Conservation (phyloP, 1,140 invertebrate species). For the Vollenhovia emeryi region DNA sequence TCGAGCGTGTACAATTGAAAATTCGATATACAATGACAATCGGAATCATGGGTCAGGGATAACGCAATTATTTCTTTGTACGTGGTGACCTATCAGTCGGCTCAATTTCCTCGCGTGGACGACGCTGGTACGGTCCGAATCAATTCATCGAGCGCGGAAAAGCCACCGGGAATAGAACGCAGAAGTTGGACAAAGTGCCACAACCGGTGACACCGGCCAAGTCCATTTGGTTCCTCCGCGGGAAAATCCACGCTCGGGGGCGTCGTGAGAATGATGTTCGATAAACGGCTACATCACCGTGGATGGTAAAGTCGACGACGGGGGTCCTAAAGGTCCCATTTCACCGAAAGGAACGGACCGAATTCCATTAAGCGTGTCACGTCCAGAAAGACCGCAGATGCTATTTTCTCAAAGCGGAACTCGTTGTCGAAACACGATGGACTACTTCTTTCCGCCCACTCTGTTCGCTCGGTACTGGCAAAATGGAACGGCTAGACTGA, state of each 20-base stretch:
- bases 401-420: conserved; percentile 60
- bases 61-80: conserved; percentile 13
- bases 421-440: conserved; percentile 44
- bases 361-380: conserved; percentile 69
- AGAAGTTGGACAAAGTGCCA: conserved; percentile 47
- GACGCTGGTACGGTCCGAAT: conserved; percentile 24
- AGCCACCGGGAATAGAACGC: conserved; percentile 13
- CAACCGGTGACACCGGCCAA: background rate
- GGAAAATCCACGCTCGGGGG: conserved; percentile 53
- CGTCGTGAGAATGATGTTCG: conserved; percentile 55
- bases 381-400: conserved; percentile 57
- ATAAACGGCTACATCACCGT: conserved; percentile 59
- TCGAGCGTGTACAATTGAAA: background rate
- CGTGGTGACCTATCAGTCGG: background rate
- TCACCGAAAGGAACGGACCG: conserved; percentile 14
- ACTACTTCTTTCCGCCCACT: conserved; percentile 44
- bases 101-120: conserved; percentile 7
- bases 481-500: conserved; percentile 28
- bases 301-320: conserved; percentile 36
- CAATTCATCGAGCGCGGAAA: conserved; percentile 40
- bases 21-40: background rate
- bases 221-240: conserved; percentile 30
- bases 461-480: background rate
- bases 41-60: background rate
- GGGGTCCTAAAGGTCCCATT: background rate